These are phyloP conservation scores for Tetragonisca angustula DNA, from an alignment of 2,888 invertebrate genomes.

Conservation along the genomic window DNA sequence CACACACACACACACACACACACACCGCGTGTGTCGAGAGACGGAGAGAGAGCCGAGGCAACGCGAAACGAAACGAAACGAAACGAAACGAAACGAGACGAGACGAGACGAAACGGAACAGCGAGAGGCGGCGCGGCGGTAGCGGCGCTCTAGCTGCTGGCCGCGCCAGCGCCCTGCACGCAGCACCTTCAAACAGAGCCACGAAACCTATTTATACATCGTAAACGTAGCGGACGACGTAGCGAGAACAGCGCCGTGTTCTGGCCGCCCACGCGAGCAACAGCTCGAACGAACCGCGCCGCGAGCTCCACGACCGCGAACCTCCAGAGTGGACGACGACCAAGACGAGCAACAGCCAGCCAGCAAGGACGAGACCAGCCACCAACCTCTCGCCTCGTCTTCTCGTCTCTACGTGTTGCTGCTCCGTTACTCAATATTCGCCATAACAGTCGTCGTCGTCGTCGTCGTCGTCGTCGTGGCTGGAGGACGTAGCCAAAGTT, in stretches of 20 bases:
- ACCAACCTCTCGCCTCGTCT: background rate
- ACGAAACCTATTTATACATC: conserved; percentile 74
- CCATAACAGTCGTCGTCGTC: background rate
- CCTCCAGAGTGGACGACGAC: conserved; percentile 9
- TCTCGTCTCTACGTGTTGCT: conserved; percentile 12
- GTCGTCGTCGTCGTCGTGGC: background rate
- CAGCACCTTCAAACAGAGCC: conserved; percentile 56
- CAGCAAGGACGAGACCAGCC: background rate
- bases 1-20: too few species aligned
- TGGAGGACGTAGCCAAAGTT: background rate
- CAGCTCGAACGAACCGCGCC: conserved; percentile 44
- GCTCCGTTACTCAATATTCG: background rate
- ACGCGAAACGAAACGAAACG: too few species aligned
- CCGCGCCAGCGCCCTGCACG: conserved; percentile 62
- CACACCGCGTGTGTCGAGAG: too few species aligned
- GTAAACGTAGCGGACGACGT: conserved; percentile 69
- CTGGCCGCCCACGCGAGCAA: conserved; percentile 62
- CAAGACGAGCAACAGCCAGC: conserved; percentile 2
- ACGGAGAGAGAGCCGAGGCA: too few species aligned
- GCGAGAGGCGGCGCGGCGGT: conserved; percentile 56
- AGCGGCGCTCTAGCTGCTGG: conserved; percentile 47
- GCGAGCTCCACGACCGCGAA: conserved; percentile 8
- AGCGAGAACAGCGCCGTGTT: conserved; percentile 62
- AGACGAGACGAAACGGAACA: conserved; percentile 17
- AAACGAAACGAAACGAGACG: too few species aligned